A percentile compares a stretch with the other conserved stretches of the same genome.
phyloP scores from a whole-genome alignment of 2,113 vertebrate genomes.

The Chaetodon auriga region DNA sequence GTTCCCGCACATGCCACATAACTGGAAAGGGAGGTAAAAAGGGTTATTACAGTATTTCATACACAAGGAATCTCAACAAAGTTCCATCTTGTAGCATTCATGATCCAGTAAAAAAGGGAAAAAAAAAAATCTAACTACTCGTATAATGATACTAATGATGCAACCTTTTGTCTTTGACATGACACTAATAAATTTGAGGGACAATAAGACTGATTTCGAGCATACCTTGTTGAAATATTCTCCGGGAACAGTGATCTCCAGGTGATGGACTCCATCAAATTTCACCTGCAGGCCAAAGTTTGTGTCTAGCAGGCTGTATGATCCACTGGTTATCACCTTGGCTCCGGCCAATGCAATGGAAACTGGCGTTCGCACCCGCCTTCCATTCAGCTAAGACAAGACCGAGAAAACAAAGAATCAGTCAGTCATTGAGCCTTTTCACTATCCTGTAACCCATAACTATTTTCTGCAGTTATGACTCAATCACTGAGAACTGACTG shows the following conservation, averaged over 20 bases:
- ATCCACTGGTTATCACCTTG: slow-evolving; percentile 86
- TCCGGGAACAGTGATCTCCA: slow-evolving; percentile 89
- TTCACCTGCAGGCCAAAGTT: slow-evolving; percentile 90
- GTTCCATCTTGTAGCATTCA: background rate
- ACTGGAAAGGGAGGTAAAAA: slow-evolving; percentile 64
- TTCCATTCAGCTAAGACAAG: slow-evolving; percentile 80
- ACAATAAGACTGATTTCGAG: background rate
- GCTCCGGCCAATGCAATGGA: slow-evolving; percentile 67
- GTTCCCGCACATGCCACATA: slow-evolving; percentile 90
- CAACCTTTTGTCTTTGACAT: background rate
- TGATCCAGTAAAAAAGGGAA: background rate
- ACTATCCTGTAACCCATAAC: background rate
- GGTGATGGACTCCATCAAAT: slow-evolving; percentile 90
- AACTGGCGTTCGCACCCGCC: slow-evolving; percentile 82
- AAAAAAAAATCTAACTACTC: background rate
- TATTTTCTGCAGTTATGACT: background rate
- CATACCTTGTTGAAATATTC: slow-evolving; percentile 88
- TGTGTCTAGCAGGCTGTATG: slow-evolving; percentile 87
- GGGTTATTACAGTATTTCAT: background rate
- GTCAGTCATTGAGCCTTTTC: background rate
- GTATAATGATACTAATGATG: background rate
- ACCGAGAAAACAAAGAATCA: background rate
- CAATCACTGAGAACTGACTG: background rate
- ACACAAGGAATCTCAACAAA: too few relatives aligned
- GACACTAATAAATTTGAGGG: background rate